These are phyloP conservation scores for Eonycteris spelaea DNA, from an alignment of 2,113 vertebrate species.

Conservation along the genomic window DNA sequence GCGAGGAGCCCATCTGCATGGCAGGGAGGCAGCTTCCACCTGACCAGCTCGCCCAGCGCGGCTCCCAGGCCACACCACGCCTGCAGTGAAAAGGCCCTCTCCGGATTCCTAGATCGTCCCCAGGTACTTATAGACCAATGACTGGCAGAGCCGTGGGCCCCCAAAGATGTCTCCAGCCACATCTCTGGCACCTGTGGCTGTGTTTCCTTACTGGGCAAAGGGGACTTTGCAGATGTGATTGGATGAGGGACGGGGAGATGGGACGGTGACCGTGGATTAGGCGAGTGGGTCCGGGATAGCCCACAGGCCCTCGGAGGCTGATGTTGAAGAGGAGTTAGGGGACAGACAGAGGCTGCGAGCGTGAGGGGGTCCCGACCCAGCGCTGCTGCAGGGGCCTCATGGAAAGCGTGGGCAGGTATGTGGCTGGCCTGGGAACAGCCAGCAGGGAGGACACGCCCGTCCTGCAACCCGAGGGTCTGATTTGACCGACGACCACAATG, in stretches of 20 bases:
- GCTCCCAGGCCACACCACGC: not conserved
- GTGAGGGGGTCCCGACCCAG: fast-evolving
- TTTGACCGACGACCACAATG: fast-evolving
- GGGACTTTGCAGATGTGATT: not conserved
- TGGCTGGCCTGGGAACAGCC: too few species aligned
- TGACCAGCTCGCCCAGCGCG: fast-evolving
- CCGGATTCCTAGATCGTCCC: not conserved
- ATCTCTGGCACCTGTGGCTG: fast-evolving
- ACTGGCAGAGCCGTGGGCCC: not conserved
- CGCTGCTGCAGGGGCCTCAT: fast-evolving
- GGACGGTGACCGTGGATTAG: not conserved
- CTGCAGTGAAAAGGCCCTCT: not conserved
- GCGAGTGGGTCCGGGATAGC: fast-evolving
- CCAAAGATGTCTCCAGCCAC: too few species aligned
- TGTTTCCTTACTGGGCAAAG: not conserved
- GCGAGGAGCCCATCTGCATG: too few species aligned
- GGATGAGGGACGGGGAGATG: fast-evolving
- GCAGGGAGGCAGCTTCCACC: not conserved
- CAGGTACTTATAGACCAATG: fast-evolving
- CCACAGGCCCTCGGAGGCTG: too few species aligned
- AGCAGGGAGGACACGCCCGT: fast-evolving
- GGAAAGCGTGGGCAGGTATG: fast-evolving
- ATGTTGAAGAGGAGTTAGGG: not conserved
- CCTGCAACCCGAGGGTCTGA: not conserved
- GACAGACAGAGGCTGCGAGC: not conserved